Base-by-base conservation (phyloP, 2,797 vertebrate genomes). In the Gymnothorax javanicus region DNA sequence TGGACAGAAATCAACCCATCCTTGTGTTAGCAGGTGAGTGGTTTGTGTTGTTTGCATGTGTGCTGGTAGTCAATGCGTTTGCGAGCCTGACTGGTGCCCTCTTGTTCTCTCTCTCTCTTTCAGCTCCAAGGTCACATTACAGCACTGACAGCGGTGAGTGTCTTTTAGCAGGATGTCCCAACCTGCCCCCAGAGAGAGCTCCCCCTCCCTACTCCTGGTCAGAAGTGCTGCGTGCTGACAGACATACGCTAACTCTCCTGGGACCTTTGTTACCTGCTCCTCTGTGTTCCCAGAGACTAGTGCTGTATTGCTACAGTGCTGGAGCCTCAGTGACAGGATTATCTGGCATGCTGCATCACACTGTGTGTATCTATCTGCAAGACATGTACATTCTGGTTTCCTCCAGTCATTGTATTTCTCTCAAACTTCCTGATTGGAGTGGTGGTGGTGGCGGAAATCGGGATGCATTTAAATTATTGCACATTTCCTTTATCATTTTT, bases 101-200 rank as follows among this genome's bases (percentile, higher is more conserved):
- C 84, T 84, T 1, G 84, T 6, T 86, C 7, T 92, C 90, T 96
- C 90, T 91, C 88, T 64, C 60, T 64, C 83, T 91, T 94, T 89
- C 94, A 97, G 96, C 96, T 91, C 96, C 95, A 82, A 93, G 94
- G 23, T 94, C 90, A 0, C 95, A 95, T 82, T 97, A 96, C 93
- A 93, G 96, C 90, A 94, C 94, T 0, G 96, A 97, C 92, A 96
- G 95, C 0, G 96, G 96, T 97, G 95, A 82, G 96, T 95, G 54
- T n/a, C 57, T 60, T 12, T 2, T 9, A 4, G 15, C 23, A 6
- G 17, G 33, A 23, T 25, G 43, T 69, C 2, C n/a, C n/a, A 4
- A 0, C n/a, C 13, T 1, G n/a, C 85, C 75, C 64, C 67, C 8
- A 17, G 33, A 7, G 73, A 62, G 73, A n/a, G 20, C 69, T 13